Base-by-base conservation (phyloP, 1,140 invertebrate genomes). In the Ceratosolen solmsi region DNA sequence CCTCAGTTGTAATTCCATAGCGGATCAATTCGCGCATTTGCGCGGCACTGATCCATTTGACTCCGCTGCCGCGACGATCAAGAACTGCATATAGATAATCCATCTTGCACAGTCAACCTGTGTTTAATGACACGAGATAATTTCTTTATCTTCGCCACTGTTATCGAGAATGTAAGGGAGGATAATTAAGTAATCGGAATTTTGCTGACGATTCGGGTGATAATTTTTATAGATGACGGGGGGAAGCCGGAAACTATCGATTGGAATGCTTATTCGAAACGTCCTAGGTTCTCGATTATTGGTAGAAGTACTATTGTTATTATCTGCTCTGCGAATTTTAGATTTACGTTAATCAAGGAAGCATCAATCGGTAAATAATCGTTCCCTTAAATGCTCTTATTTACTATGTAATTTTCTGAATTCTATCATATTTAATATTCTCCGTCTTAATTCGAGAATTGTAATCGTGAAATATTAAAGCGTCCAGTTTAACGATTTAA, bases 21-120 rank as follows among this genome's bases (percentile, higher is more conserved):
- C 78, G 71, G 70, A 73, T 83, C 77, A 77, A 79, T 81, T 84
- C 81, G 65, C 81, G 56, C 65, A 17, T 56, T 51, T 78, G 60
- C 51, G 22, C 36, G 75, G 33, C 58, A 70, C 41, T 68, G 49
- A 70, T 78, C 63, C 63, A 54, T 54, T 78, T 51, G 22, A 15
- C 17, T 54, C n/a, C 30, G 63, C 54, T 78, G 25, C 56, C 25
- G 13, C 68, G 9, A 33, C 51, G 51, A 41, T n/a, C 65, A 41
- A 27, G 70, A 51, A 30, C 13, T 49, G 17, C 38, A 46, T 49
- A 49, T 27, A 72, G 38, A 70, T 41, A 70, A 70, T 33, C 25
- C 27, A 46, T 25, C 11, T 3, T 33, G 2, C 70, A 74, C 49
- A 72, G 27, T 33, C 60, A 0, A 78, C 8, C 76, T 68, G 9